These are phyloP conservation scores for Drosophila bipectinata DNA, from an alignment of 1,140 invertebrate genomes.

Conservation along the genomic window DNA sequence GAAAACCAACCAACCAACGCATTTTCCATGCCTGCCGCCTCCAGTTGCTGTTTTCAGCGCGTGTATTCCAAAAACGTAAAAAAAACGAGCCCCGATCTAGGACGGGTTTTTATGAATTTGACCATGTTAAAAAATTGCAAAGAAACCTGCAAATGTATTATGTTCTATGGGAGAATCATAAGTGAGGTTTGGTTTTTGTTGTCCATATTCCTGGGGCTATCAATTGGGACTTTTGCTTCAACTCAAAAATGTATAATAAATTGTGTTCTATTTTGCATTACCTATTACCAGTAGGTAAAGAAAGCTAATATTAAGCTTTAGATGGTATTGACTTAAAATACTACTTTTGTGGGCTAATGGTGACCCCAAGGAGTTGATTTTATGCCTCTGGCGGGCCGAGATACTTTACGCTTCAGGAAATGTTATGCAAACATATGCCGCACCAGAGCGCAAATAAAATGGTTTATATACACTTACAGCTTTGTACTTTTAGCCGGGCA, in stretches of 20 bases:
- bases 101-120: slow-evolving; percentile 35
- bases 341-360: neutral
- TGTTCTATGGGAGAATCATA: neutral
- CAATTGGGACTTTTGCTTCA: neutral
- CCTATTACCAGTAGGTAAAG: too few relatives aligned
- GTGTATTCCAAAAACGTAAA: slow-evolving; percentile 67
- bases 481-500: slow-evolving; percentile 37
- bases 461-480: slow-evolving; percentile 49
- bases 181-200: neutral
- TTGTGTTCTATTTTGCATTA: too few relatives aligned
- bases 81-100: slow-evolving; percentile 41
- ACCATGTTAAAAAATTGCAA: slow-evolving; percentile 20
- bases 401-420: slow-evolving; percentile 50
- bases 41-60: slow-evolving; percentile 40
- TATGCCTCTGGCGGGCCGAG: slow-evolving; percentile 3
- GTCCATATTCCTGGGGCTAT: neutral
- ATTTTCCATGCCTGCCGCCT: slow-evolving; percentile 1
- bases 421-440: slow-evolving; percentile 78
- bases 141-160: slow-evolving; percentile 27
- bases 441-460: slow-evolving; percentile 74
- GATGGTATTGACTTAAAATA: too few relatives aligned
- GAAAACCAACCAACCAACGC: neutral
- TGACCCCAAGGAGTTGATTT: slow-evolving; percentile 17
- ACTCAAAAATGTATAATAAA: too few relatives aligned
- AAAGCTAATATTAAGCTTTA: too few relatives aligned